phyloP scores from a whole-genome alignment of 2,797 vertebrate species.

The Lepilemur septentrionalis region DNA sequence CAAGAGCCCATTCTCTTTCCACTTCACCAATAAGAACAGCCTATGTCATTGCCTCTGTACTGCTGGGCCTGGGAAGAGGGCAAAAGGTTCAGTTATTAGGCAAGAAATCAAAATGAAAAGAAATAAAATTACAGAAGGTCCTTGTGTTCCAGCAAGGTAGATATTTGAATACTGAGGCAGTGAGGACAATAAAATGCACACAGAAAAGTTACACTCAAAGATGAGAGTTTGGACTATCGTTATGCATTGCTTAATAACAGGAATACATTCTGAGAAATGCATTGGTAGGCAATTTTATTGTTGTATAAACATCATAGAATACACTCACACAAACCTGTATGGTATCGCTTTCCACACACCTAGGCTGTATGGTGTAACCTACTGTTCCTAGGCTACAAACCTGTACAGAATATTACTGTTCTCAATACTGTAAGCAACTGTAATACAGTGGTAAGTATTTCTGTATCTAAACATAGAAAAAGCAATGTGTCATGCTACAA shows the following conservation, averaged over 20 bases:
- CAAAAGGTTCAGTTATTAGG: neutral
- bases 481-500: too few species aligned
- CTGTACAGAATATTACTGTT: too few species aligned
- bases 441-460: too few species aligned
- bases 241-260: neutral
- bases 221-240: neutral
- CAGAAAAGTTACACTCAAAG: neutral
- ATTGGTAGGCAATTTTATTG: too few species aligned
- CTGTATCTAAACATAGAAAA: too few species aligned
- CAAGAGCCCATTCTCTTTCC: neutral
- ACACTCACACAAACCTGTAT: too few species aligned
- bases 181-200: neutral
- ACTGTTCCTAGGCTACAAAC: too few species aligned
- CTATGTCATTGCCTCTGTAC: neutral
- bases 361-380: too few species aligned
- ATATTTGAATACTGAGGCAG: neutral
- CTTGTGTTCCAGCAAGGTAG: neutral
- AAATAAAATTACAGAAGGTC: neutral
- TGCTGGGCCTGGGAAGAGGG: neutral
- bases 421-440: too few species aligned
- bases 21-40: neutral
- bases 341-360: too few species aligned
- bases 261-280: too few species aligned
- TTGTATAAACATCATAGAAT: too few species aligned
- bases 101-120: neutral